phyloP scores from a whole-genome alignment of 1,140 invertebrate species.

The Drosophila bifasciata region DNA sequence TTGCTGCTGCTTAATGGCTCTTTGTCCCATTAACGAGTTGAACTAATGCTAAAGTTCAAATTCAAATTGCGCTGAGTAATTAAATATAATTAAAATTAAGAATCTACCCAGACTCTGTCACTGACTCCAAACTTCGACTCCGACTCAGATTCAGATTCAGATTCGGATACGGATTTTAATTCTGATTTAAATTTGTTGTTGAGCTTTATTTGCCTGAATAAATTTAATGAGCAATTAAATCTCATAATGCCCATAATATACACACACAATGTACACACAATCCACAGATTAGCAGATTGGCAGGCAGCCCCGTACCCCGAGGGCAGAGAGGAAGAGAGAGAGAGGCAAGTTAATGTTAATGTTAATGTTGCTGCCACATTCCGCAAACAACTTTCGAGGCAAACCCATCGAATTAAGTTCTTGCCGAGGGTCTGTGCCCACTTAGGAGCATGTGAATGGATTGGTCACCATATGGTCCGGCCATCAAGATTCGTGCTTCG shows the following conservation, averaged over 20 bases:
- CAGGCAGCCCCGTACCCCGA: neutral
- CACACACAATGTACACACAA: neutral
- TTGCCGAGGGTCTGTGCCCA: neutral
- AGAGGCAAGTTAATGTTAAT: slow-evolving; percentile 16
- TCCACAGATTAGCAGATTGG: slow-evolving; percentile 18
- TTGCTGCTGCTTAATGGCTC: slow-evolving; percentile 33
- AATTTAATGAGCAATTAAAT: slow-evolving; percentile 64
- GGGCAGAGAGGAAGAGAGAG: slow-evolving; percentile 16
- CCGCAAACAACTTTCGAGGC: slow-evolving; percentile 35
- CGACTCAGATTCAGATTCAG: neutral
- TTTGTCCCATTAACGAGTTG: slow-evolving; percentile 61
- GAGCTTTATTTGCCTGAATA: slow-evolving; percentile 27
- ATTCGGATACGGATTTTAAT: neutral
- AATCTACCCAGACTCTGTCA: slow-evolving; percentile 14
- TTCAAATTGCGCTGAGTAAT: slow-evolving; percentile 64
- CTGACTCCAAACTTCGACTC: neutral
- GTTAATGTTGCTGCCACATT: slow-evolving; percentile 9
- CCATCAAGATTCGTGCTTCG: too few species aligned
- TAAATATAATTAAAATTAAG: slow-evolving; percentile 52
- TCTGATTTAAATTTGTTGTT: slow-evolving; percentile 39
- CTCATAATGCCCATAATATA: slow-evolving; percentile 21
- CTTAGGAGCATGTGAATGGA: too few species aligned
- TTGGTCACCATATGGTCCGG: too few species aligned
- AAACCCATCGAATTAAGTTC: slow-evolving; percentile 38
- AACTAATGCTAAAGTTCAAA: slow-evolving; percentile 63